Conservation (phyloP, 2,888 invertebrate species). For the Tricholauxania praeusta region DNA sequence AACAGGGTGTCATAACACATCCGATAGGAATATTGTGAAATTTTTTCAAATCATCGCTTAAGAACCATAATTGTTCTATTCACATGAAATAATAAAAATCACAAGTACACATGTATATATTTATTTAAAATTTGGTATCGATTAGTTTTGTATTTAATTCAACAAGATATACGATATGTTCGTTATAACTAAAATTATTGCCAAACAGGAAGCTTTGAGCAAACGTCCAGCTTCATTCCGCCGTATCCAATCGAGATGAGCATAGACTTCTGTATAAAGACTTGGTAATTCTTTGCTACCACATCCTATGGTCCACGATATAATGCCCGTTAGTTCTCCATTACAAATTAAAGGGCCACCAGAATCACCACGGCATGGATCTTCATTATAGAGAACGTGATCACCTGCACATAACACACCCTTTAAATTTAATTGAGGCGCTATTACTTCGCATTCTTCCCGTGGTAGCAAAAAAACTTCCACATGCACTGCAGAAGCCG, state of each 20-base stretch:
- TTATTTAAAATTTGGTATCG: neutral
- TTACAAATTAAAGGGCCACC: slow-evolving; percentile 52
- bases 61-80: no score
- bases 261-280: slow-evolving; percentile 46
- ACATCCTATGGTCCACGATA: slow-evolving; percentile 50
- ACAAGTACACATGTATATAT: neutral
- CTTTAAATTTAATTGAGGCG: slow-evolving; percentile 20
- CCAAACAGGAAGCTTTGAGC: neutral
- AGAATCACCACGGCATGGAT: slow-evolving; percentile 51
- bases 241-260: slow-evolving; percentile 42
- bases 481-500: slow-evolving; percentile 28
- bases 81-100: no score
- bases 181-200: neutral
- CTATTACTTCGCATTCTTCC: slow-evolving; percentile 27
- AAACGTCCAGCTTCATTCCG: neutral
- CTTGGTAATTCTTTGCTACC: slow-evolving; percentile 39
- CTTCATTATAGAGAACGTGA: slow-evolving; percentile 17
- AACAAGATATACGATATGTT: neutral
- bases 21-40: no score
- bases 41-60: no score
- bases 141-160: neutral
- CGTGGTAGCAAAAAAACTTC: slow-evolving; percentile 19
- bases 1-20: no score
- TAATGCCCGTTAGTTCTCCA: slow-evolving; percentile 46
- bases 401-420: slow-evolving; percentile 45